Evolutionary conservation across 2,888 invertebrate species (phyloP), one percentile per base, ranked within the genome.

Genomic region (Elegia similella): DNA sequence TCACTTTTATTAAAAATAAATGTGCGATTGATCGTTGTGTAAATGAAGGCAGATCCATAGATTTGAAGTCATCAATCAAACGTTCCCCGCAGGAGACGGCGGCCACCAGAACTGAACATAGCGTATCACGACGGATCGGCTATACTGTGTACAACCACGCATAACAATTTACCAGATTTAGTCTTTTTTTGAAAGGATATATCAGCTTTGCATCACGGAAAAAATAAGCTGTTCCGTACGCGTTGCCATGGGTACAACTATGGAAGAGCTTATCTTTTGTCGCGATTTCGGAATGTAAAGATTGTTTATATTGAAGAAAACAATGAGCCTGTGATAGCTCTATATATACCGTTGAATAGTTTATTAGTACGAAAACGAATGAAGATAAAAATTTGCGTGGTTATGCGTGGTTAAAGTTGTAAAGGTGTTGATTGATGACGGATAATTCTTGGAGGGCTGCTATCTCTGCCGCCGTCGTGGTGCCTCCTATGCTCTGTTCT

Each of bases 51-150:
- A 84, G 86, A 87, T 88, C 89, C 90, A 86, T 84, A 84, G 86
- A 88, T 90, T 90, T 90, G 91, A 90, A 88, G 91, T 91, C 91
- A 91, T 91, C 91, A 91, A 91, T 91, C 91, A 88, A 84, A 85
- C 70, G 73, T 70, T 72, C 76, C 80, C 76, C 72, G 67, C 72
- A 76, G 77, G 79, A 82, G 86, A 79, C 83, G 82, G 82, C 88
- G 88, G 88, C 86, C 75, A 78, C 80, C 84, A 84, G 89, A 90
- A 91, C 88, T 78, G 88, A 88, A 78, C 88, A 88, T 88, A 89
- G 86, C 69, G 62, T 69, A 83, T 84, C 85, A 88, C 88, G 87
- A 83, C 86, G 88, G 82, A 82, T 82, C 86, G 84, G 85, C 84
- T 79, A 75, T 71, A 59, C 62, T 68, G 50, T 58, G 53, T 65